Evolutionary conservation across 2,888 invertebrate species (phyloP).

Genomic region (Mythimna impura): DNA sequence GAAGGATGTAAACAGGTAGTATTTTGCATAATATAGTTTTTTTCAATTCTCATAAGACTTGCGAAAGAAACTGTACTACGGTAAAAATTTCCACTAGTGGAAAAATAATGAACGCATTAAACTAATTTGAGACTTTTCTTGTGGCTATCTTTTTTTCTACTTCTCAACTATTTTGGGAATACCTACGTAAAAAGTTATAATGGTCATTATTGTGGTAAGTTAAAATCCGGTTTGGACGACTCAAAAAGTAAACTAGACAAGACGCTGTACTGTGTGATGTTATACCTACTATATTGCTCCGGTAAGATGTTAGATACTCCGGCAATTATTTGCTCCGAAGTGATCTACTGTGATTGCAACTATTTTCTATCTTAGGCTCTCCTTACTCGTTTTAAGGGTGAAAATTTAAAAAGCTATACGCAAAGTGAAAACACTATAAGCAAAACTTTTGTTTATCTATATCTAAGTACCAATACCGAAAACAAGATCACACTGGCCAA

Average conservation of each 20-base stretch:
- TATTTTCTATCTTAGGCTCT: not conserved
- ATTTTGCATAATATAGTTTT: too few relatives aligned
- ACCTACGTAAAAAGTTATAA: constrained; percentile 17
- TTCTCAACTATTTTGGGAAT: constrained; percentile 12
- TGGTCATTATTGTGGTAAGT: constrained; percentile 16
- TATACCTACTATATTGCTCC: not conserved
- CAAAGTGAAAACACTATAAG: too few relatives aligned
- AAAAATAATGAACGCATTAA: not conserved
- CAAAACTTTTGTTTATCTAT: too few relatives aligned
- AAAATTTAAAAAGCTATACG: too few relatives aligned
- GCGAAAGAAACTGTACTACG: too few relatives aligned
- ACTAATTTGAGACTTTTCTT: not conserved
- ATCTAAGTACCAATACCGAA: too few relatives aligned
- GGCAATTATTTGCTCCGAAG: constrained; percentile 3
- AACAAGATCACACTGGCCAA: too few relatives aligned
- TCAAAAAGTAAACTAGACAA: constrained; percentile 1
- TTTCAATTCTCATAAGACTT: too few relatives aligned
- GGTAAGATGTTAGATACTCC: not conserved
- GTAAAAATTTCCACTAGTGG: too few relatives aligned
- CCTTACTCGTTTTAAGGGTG: not conserved
- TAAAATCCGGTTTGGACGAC: constrained; percentile 1
- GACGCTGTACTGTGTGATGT: not conserved
- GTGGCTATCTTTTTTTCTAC: constrained; percentile 1
- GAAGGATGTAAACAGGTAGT: too few relatives aligned
- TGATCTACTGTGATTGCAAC: not conserved